Percentiles rank a stretch among this genome's conserved stretches.
Conservation (phyloP, 2,888 invertebrate species). For the Zaprionus bogoriensis region DNA sequence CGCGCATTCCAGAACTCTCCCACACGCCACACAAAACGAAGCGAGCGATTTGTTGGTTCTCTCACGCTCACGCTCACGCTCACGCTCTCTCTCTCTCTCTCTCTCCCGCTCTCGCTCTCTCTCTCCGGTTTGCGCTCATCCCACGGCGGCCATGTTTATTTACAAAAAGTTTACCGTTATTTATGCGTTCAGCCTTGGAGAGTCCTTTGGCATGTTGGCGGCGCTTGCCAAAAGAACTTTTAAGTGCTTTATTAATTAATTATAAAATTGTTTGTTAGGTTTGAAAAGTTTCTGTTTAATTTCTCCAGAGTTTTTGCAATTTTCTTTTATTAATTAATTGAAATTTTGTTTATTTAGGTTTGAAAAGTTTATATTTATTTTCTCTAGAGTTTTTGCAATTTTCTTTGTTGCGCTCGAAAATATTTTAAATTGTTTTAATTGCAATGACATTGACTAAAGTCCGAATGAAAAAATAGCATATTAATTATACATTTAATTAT, state of each 20-base stretch:
- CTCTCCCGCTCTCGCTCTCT: constrained; percentile 13
- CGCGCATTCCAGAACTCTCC: constrained; percentile 69
- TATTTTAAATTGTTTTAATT: too few relatives aligned
- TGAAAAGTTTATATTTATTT: too few relatives aligned
- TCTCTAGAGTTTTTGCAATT: too few relatives aligned
- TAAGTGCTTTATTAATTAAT: not conserved
- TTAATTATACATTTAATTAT: too few relatives aligned
- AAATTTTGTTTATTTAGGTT: too few relatives aligned
- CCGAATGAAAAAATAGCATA: too few relatives aligned
- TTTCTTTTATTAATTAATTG: too few relatives aligned
- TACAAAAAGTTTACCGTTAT: constrained; percentile 70
- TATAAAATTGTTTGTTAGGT: not conserved
- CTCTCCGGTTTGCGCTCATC: too few relatives aligned
- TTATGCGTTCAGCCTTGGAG: constrained; percentile 9
- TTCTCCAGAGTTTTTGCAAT: not conserved
- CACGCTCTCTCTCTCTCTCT: constrained; percentile 7
- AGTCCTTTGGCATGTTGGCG: constrained; percentile 7
- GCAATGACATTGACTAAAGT: too few relatives aligned
- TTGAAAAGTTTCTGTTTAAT: not conserved
- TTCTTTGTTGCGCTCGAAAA: too few relatives aligned
- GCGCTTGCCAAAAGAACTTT: not conserved
- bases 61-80: constrained; percentile 19
- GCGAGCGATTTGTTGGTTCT: not conserved
- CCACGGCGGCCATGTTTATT: constrained; percentile 70
- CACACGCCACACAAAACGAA: constrained; percentile 35